phyloP scores from a whole-genome alignment of 2,888 invertebrate genomes.

The Drosophila rubida region DNA sequence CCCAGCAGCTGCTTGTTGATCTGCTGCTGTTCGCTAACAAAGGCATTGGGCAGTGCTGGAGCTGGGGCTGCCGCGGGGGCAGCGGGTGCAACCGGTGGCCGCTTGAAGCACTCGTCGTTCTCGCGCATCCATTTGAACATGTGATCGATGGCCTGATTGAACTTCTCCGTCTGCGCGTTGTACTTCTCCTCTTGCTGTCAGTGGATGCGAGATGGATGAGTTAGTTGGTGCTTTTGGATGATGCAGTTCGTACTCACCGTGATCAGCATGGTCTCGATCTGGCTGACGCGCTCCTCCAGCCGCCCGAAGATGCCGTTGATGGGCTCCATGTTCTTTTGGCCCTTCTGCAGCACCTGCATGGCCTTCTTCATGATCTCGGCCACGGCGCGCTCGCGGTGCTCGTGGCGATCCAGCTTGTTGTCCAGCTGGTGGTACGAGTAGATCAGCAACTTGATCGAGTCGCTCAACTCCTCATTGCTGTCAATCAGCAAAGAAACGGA shows the following conservation, averaged over 20 bases:
- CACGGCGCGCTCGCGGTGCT: slow-evolving; percentile 91
- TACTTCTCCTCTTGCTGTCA: slow-evolving; percentile 84
- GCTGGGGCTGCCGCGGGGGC: slow-evolving; percentile 36
- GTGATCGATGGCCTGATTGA: slow-evolving; percentile 82
- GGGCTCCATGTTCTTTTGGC: slow-evolving; percentile 89
- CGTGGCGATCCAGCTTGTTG: slow-evolving; percentile 93
- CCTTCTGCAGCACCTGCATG: slow-evolving; percentile 89
- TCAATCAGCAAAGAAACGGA: neutral
- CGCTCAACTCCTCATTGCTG: slow-evolving; percentile 86
- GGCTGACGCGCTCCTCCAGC: slow-evolving; percentile 90
- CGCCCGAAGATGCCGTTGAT: slow-evolving; percentile 89
- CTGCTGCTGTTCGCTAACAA: slow-evolving; percentile 72
- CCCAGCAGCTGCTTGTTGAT: slow-evolving; percentile 76
- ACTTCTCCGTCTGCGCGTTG: slow-evolving; percentile 82
- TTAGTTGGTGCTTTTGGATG: rapidly evolving
- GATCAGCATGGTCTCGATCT: slow-evolving; percentile 91
- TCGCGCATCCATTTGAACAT: slow-evolving; percentile 84
- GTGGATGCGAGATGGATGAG: neutral
- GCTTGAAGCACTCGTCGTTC: slow-evolving; percentile 83
- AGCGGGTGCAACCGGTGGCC: slow-evolving; percentile 62
- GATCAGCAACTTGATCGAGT: slow-evolving; percentile 92
- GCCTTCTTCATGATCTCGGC: slow-evolving; percentile 92
- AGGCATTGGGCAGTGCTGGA: slow-evolving; percentile 60
- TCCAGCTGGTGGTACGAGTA: slow-evolving; percentile 92
- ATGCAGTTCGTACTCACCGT: slow-evolving; percentile 85